A percentile compares a stretch with the other conserved stretches of the same genome.
phyloP scores from a whole-genome alignment of 2,797 vertebrate genomes.

The Bovichtus diacanthus region DNA sequence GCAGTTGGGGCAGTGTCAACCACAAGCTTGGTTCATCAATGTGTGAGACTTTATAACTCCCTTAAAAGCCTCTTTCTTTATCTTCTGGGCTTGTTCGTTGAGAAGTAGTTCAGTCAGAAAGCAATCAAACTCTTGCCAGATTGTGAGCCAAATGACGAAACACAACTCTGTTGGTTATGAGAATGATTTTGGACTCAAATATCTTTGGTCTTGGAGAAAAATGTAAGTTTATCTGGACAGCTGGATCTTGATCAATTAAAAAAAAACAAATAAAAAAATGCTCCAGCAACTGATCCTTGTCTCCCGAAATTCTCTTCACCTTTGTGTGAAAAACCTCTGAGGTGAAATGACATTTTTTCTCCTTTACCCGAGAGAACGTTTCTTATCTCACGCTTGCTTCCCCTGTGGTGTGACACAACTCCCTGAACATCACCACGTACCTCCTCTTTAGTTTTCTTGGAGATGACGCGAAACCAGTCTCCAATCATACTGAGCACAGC shows the following conservation, averaged over 20 bases:
- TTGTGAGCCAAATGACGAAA: not conserved
- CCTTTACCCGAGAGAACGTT: not conserved
- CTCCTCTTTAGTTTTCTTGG: conserved; percentile 99
- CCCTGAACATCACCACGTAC: conserved; percentile 73
- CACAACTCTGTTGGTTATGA: not conserved
- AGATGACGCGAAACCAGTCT: conserved; percentile 98
- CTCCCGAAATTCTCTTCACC: not conserved
- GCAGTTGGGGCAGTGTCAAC: too few species aligned
- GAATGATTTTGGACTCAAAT: not conserved
- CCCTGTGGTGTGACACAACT: not conserved
- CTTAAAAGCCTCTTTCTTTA: too few species aligned
- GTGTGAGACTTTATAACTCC: too few species aligned
- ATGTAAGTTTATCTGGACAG: not conserved
- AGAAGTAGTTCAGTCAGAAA: not conserved
- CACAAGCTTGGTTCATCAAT: too few species aligned
- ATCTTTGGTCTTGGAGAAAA: not conserved
- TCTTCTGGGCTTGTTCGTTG: too few species aligned
- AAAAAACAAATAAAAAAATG: not conserved
- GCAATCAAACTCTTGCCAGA: not conserved
- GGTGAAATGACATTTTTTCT: not conserved
- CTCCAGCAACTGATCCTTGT: not conserved
- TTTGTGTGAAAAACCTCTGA: not conserved
- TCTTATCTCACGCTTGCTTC: not conserved
- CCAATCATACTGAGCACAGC: conserved; percentile 99
- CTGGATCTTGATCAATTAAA: not conserved